Conservation (phyloP, 2,113 vertebrate genomes). For the Alexandromys fortis region DNA sequence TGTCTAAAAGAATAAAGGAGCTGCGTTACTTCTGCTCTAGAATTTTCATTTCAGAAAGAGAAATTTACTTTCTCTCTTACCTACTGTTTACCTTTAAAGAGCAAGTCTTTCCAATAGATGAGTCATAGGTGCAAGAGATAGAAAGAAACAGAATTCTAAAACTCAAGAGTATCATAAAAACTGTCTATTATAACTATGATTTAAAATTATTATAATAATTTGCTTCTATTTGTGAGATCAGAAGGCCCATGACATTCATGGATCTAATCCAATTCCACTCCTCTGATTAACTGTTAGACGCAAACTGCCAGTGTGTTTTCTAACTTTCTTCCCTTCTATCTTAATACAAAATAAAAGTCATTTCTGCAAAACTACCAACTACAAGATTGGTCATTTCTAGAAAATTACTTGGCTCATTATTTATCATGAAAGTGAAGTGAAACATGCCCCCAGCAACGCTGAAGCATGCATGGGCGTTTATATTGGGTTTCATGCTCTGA, state of each 20-base stretch:
- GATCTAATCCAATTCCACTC: neutral
- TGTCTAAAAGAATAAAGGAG: slow-evolving; percentile 29
- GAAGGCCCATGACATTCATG: neutral
- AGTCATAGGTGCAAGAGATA: neutral
- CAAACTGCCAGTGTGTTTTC: slow-evolving; percentile 21
- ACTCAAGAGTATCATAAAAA: neutral
- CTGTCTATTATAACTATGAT: neutral
- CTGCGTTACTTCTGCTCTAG: neutral
- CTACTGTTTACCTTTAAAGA: slow-evolving; percentile 37
- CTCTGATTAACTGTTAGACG: slow-evolving; percentile 15
- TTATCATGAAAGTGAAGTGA: neutral
- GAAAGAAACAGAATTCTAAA: slow-evolving; percentile 44
- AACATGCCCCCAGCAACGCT: too few species aligned
- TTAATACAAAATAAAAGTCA: slow-evolving; percentile 10
- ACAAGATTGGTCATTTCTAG: slow-evolving; percentile 51
- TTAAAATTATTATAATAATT: slow-evolving; percentile 26
- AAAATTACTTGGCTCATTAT: slow-evolving; percentile 28
- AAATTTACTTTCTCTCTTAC: slow-evolving; percentile 1
- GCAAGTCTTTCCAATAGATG: slow-evolving; percentile 42
- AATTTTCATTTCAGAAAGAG: slow-evolving; percentile 48
- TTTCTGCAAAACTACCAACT: slow-evolving; percentile 18
- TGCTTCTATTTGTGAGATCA: neutral
- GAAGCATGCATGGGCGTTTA: too few species aligned
- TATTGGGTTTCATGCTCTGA: too few species aligned
- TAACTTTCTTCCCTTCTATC: neutral